These are phyloP conservation scores for Sula dactylatra DNA, from an alignment of 2,113 vertebrate genomes.

Conservation along the genomic window DNA sequence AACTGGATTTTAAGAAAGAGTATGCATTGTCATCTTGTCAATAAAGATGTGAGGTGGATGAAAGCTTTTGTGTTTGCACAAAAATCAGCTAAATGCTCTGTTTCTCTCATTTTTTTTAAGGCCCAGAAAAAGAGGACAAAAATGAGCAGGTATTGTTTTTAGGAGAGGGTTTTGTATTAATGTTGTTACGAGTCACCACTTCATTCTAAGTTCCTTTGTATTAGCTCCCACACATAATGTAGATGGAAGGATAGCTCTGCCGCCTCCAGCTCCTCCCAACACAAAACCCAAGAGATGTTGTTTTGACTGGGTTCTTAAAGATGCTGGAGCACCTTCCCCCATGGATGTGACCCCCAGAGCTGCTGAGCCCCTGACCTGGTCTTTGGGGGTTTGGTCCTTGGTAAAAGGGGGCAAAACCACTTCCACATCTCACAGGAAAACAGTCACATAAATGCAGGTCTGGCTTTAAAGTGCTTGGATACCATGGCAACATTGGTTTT, in stretches of 20 bases:
- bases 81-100: not conserved
- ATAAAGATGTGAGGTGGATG: not conserved
- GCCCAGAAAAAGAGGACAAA: not conserved
- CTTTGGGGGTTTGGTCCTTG: not conserved
- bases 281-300: not conserved
- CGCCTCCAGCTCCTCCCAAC: not conserved
- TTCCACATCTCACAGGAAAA: not conserved
- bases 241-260: not conserved
- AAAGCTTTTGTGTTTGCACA: not conserved
- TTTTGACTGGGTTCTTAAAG: not conserved
- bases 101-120: not conserved
- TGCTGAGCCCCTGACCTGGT: not conserved
- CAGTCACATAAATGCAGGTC: not conserved
- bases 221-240: not conserved
- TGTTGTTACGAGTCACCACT: not conserved
- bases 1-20: not conserved
- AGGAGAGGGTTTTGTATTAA: not conserved
- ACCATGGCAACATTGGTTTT: not conserved
- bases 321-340: not conserved
- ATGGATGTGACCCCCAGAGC: too few relatives aligned
- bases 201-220: not conserved
- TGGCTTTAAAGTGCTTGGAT: not conserved
- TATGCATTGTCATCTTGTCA: not conserved
- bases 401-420: not conserved
- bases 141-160: not conserved